These are phyloP conservation scores for Allophyes oxyacanthae DNA, from an alignment of 2,888 invertebrate genomes.

Conservation along the genomic window DNA sequence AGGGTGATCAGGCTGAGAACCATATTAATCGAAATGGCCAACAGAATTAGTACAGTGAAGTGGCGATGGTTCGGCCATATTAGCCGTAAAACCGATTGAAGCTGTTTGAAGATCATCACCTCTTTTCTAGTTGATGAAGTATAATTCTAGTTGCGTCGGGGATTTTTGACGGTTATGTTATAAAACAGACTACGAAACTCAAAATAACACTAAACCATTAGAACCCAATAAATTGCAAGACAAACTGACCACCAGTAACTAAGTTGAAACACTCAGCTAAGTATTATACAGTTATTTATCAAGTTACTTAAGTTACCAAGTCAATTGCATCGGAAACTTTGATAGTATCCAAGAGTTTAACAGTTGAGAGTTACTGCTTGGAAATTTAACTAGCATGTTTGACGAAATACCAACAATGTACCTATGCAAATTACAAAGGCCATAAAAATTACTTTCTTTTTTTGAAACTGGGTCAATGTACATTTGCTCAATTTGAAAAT, in stretches of 20 bases:
- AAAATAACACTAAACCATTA: conserved; percentile 8
- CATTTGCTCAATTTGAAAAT: too few relatives aligned
- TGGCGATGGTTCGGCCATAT: too few relatives aligned
- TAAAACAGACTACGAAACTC: neutral
- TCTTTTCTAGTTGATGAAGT: too few relatives aligned
- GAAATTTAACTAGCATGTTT: conserved; percentile 13
- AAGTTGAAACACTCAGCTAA: conserved; percentile 33
- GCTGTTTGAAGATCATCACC: too few relatives aligned
- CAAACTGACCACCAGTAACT: conserved; percentile 41
- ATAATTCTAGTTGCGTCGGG: too few relatives aligned
- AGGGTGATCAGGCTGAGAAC: too few relatives aligned
- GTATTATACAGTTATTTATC: conserved; percentile 61
- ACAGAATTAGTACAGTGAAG: too few relatives aligned
- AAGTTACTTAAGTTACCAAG: conserved; percentile 58
- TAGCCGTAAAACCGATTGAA: too few relatives aligned
- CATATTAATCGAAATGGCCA: too few relatives aligned
- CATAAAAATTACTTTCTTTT: too few relatives aligned
- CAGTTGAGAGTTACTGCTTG: conserved; percentile 13
- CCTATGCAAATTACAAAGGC: too few relatives aligned
- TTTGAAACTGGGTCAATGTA: too few relatives aligned
- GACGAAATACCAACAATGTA: neutral
- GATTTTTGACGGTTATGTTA: conserved; percentile 1
- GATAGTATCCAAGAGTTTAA: conserved; percentile 51
- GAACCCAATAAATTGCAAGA: conserved; percentile 35
- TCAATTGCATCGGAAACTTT: conserved; percentile 61